Evolutionary conservation across 2,888 invertebrate genomes (phyloP), one percentile per base, ranked within the genome.

Genomic region (Galeopsomyia nigrocyanea): DNA sequence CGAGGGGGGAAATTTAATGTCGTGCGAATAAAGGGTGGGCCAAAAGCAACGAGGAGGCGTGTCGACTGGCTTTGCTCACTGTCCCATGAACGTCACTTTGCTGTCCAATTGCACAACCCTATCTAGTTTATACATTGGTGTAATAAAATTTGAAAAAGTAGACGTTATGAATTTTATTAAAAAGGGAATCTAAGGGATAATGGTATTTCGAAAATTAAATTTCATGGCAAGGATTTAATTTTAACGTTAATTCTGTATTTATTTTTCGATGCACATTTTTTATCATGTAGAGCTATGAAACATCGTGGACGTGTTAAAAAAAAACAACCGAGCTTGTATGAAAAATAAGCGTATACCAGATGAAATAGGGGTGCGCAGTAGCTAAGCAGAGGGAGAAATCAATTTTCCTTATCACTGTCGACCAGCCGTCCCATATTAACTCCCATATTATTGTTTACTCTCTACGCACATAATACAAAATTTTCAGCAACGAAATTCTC

Each of bases 381-480:
- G 60, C 21, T 55, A 46, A 26, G 46, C 58, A 31, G 70, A 74
- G 81, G 81, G 79, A 79, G 79, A 81, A 84, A 84, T 84, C 84
- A 85, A 85, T 84, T 84, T 84, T 78, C 81, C 82, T 85, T 85
- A 85, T 85, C 84, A 78, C 79, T 76, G 79, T 77, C 78, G 79
- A 79, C 80, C 84, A 85, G 84, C 79, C 83, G 78, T 78, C 78
- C 75, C 73, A 69, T 72, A 75, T 73, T 78, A 77, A 78, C 75
- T 73, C 77, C 73, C 77, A 76, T 78, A 77, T 77, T 76, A 70
- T 74, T 70, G 68, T 77, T 77, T 73, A 66, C 74, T 75, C 69
- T 62, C 51, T 17, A 46, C 67, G 47, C 57, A 46, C 39, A 13
- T 10, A 39, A 39, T 7, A 31, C 31, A 7, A 31, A 31, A 31